Base-by-base conservation (phyloP, 2,888 invertebrate species). In the Drosophila pseudotalamancana region DNA sequence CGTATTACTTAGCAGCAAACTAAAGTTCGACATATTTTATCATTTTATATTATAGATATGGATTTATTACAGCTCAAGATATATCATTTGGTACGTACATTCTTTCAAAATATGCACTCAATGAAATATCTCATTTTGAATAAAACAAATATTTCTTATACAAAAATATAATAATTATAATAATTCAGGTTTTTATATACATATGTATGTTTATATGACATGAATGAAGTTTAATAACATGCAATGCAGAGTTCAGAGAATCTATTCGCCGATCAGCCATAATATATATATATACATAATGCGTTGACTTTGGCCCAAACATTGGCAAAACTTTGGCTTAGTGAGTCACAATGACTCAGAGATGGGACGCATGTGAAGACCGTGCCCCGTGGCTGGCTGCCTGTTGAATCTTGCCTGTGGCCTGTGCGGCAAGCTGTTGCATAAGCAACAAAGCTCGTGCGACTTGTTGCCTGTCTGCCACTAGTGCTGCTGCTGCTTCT, bases 391-490 rank as follows among this genome's bases (percentile, higher is more conserved):
- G n/a, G 32, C 14, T 3, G 11, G 11, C 16, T 37, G 12, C 37
- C n/a, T 6, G n/a, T 12, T n/a, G n/a, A n/a, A n/a, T n/a, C n/a
- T n/a, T 11, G 19, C 39, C 3, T 12, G 53, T 32, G 37, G 57
- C 32, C 55, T 64, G 77, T 64, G 76, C 32, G 21, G 60, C 75
- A 70, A 57, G 65, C 42, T 67, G 67, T 76, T 72, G 72, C 74
- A 76, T 76, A 76, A 74, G 72, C 62, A 60, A 59, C 40, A 53
- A 53, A 16, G 48, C 70, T 55, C 29, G 55, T 40, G 53, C 65
- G 75, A 80, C 81, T 80, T 69, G 81, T 84, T 80, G 78, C 70
- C 72, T 55, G 65, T 43, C 25, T 46, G 56, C 21, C 25, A 49
- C 14, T 34, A 45, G 27, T 19, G n/a, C 43, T 3, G 14, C 23